Conservation (phyloP, 2,797 vertebrate genomes). For the Artibeus jamaicensis region DNA sequence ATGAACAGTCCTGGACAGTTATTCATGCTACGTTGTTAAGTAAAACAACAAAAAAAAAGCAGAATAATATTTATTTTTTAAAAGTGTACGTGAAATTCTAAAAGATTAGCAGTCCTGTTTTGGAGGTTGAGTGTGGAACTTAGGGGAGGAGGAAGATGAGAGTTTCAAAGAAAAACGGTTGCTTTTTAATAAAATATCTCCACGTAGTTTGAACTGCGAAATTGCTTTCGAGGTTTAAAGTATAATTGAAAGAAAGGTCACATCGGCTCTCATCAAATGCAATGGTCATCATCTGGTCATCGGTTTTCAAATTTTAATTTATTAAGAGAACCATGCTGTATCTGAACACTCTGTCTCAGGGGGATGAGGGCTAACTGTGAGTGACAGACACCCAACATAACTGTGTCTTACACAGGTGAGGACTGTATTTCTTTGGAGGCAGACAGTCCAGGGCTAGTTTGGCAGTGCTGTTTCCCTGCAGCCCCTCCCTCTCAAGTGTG, state of each 20-base stretch:
- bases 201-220: slow-evolving; percentile 1
- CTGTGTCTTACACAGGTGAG: neutral
- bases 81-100: neutral
- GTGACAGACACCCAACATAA: neutral
- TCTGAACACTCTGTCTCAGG: neutral
- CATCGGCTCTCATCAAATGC: neutral
- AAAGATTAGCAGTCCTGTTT: neutral
- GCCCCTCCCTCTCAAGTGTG: accelerated
- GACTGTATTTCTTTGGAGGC: neutral
- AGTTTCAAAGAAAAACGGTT: neutral
- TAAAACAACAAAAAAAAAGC: neutral
- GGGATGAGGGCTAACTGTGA: neutral
- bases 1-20: neutral
- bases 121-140: neutral
- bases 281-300: slow-evolving; percentile 23
- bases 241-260: slow-evolving; percentile 18
- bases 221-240: slow-evolving; percentile 51
- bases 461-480: neutral
- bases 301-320: slow-evolving; percentile 40
- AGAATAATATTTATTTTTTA: neutral
- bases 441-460: neutral
- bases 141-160: neutral
- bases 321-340: neutral
- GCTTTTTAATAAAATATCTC: neutral
- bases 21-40: neutral